Evolutionary conservation across 2,888 invertebrate genomes (phyloP).

Genomic region (Drosophila ustulata): DNA sequence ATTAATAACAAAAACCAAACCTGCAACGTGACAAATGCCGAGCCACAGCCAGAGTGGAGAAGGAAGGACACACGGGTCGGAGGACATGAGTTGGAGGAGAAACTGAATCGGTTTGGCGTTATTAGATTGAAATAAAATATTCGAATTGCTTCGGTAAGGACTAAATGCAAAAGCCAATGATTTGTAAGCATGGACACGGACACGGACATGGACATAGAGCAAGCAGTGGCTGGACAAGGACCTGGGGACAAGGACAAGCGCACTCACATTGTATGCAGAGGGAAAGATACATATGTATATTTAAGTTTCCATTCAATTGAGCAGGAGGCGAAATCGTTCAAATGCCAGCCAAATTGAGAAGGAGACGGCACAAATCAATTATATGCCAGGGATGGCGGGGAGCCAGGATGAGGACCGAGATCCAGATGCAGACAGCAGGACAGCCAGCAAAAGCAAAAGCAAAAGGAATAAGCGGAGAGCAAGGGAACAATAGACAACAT

Average conservation of each 20-base stretch:
- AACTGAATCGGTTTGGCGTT: conserved; percentile 53
- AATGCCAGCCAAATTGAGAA: conserved; percentile 55
- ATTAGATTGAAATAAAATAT: conserved; percentile 68
- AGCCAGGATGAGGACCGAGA: conserved; percentile 16
- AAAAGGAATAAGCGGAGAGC: not conserved
- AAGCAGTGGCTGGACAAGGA: conserved; percentile 10
- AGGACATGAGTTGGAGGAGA: conserved; percentile 5
- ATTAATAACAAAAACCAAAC: conserved; percentile 73
- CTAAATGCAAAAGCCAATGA: conserved; percentile 70
- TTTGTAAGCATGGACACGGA: conserved; percentile 67
- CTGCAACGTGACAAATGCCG: conserved; percentile 72
- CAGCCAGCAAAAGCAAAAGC: conserved; percentile 18
- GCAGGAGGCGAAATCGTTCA: conserved; percentile 61
- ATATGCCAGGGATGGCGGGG: conserved; percentile 38
- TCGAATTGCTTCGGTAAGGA: conserved; percentile 61
- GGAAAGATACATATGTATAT: conserved; percentile 54
- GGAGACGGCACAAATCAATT: conserved; percentile 70
- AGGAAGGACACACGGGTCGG: conserved; percentile 3
- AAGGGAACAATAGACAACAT: conserved; percentile 69
- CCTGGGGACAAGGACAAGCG: conserved; percentile 12
- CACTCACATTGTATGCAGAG: conserved; percentile 3
- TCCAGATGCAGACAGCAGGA: conserved; percentile 17
- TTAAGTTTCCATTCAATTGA: conserved; percentile 74
- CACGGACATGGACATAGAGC: conserved; percentile 22
- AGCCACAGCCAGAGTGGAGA: conserved; percentile 33